Base-by-base conservation (phyloP, 2,888 invertebrate species). In the Eilema griseolum region DNA sequence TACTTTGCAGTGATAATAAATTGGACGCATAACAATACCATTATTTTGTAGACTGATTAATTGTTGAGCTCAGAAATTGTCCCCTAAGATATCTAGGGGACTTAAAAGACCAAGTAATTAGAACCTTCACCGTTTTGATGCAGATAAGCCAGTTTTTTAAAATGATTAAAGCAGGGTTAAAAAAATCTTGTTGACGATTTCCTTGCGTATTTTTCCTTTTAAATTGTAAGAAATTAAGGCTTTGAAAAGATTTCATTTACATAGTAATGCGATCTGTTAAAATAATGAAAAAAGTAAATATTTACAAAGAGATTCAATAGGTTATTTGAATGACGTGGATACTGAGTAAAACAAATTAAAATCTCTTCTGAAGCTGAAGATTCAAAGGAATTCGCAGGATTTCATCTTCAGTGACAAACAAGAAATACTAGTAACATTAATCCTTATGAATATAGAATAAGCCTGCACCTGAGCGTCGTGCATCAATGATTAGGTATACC, bases 1-100 rank as follows among this genome's bases (percentile, higher is more conserved):
- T 85, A 85, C 78, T 87, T 80, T 84, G 79, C 86, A 85, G 80
- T 83, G 83, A 85, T 88, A 88, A 89, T 88, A 88, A 90, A 89
- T 87, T 86, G 87, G 85, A 82, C 85, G 81, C 78, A 82, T 83
- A 86, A 86, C 82, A 82, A 78, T 77, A 83, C 83, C 82, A 81
- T 85, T 85, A 84, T 87, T 86, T 87, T 80, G 76, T 80, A 77
- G 79, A 72, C 77, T 86, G 85, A 88, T 87, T 87, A 86, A 88
- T 88, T 80, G 81, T 81, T 70, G 68, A 77, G 77, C 68, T 83
- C 75, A 83, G 69, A 78, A 73, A 72, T 69, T 71, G 77, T 75
- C 78, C 71, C 80, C 79, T 76, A 73, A 80, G 76, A 75, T 66
- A 66, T 78, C 75, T 71, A 70, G 70, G 64, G 33, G 68, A 67